Evolutionary conservation across 2,797 vertebrate genomes (phyloP), one percentile per base, ranked within the genome.

Genomic region (Emys orbicularis): DNA sequence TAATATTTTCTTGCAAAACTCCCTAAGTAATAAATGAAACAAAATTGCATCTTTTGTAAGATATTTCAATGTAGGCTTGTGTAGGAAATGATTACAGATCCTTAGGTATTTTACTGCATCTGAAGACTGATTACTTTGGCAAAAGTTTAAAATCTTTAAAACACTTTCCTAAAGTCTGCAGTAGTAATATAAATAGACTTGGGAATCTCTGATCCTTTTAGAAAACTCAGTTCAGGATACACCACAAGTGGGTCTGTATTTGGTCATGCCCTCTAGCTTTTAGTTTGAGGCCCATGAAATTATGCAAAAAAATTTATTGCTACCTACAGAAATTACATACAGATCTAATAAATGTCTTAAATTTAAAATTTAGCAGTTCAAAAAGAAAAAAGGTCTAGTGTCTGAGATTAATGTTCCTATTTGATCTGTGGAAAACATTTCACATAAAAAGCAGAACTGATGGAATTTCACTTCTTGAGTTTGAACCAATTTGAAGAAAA

Each of bases 51-150:
- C 65, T 27, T n/a, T 84, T 94, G 8, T 52, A 49, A 29, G 34
- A 52, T 87, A 84, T 83, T 92, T 92, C 44, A 86, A 3, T n/a
- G n/a, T 50, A 41, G 9, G 79, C 8, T 65, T 9, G 81, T 83
- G n/a, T 44, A 56, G 3, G 44, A 92, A 88, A 90, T 86, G 27
- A 56, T 16, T 34, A 89, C 76, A 81, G 9, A 88, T 77, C 53
- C 54, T 83, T 19, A 56, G 49, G 2, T n/a, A 76, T 84, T 92
- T 82, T 74, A 77, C n/a, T 41, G 4, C 5, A 88, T 83, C 54
- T 86, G 88, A 97, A 96, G 72, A 93, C 1, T 91, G 19, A 87
- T 93, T 84, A 86, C 56, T 91, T 89, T 84, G 61, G 23, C 19
- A 92, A 59, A 85, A 87, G 34, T 76, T 94, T 76, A 47, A 94